These are phyloP conservation scores for Rousettus leschenaultii DNA, from an alignment of 2,113 vertebrate genomes.

Conservation along the genomic window DNA sequence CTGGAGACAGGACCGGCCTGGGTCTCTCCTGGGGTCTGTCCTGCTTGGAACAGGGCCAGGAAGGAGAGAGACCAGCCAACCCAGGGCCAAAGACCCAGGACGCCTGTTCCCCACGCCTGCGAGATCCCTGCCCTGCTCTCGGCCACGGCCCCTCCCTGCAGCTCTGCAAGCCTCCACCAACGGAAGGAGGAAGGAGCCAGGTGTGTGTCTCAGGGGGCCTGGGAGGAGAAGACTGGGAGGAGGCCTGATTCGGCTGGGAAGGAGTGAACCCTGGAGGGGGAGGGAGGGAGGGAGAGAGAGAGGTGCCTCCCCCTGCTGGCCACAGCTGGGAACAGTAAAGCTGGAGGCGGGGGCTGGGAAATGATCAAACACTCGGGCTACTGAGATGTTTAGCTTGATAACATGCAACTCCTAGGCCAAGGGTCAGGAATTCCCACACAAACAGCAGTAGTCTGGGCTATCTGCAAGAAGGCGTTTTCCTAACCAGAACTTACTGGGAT, in stretches of 20 bases:
- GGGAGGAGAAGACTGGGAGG: background rate
- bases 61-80: background rate
- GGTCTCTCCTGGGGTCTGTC: background rate
- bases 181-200: background rate
- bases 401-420: background rate
- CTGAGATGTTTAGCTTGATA: background rate
- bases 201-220: background rate
- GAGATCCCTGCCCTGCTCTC: background rate
- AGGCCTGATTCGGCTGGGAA: background rate
- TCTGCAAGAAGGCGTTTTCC: background rate
- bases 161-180: background rate
- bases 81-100: background rate
- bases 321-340: background rate
- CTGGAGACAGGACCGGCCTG: background rate
- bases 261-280: background rate
- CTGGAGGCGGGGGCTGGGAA: background rate
- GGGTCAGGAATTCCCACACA: background rate
- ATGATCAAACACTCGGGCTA: background rate
- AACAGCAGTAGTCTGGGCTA: background rate
- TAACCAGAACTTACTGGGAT: background rate
- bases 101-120: background rate
- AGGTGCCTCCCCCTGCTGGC: slow-evolving; percentile 65
- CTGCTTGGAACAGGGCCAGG: background rate
- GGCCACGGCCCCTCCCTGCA: background rate
- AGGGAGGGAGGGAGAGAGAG: background rate